These are phyloP conservation scores for Cryptus armator DNA, from an alignment of 2,888 invertebrate species.

Conservation along the genomic window DNA sequence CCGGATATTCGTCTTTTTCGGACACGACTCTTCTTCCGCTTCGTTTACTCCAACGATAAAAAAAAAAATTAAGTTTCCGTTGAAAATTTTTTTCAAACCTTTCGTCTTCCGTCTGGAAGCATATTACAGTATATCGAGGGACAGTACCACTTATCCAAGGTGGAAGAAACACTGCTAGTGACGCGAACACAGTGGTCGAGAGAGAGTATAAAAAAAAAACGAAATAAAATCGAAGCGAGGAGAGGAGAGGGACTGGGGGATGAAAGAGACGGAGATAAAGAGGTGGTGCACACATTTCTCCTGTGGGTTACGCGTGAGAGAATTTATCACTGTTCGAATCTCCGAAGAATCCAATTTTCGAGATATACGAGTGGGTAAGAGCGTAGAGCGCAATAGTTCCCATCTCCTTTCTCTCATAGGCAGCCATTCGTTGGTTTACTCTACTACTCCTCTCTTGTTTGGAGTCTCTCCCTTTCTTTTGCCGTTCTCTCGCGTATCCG, in stretches of 20 bases:
- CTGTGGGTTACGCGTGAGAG: slow-evolving; percentile 70
- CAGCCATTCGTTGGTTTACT: slow-evolving; percentile 30
- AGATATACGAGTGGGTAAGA: slow-evolving; percentile 81
- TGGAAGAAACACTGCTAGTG: background rate
- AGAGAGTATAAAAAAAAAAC: background rate
- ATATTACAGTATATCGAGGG: background rate
- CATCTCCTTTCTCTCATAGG: slow-evolving; percentile 33
- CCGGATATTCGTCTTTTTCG: slow-evolving; percentile 20
- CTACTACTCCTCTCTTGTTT: slow-evolving; percentile 44
- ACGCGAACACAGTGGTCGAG: background rate
- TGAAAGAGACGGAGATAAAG: slow-evolving; percentile 1
- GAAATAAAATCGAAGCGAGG: slow-evolving; percentile 4
- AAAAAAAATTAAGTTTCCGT: background rate
- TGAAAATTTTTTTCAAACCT: background rate
- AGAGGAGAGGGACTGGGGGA: background rate
- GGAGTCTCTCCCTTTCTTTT: slow-evolving; percentile 34
- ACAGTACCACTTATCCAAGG: background rate
- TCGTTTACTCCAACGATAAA: slow-evolving; percentile 3
- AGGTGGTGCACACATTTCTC: slow-evolving; percentile 46
- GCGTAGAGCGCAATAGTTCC: slow-evolving; percentile 55
- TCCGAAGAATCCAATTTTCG: slow-evolving; percentile 82
- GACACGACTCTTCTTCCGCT: background rate
- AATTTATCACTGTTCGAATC: slow-evolving; percentile 82
- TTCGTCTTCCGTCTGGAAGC: background rate
- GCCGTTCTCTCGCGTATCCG: slow-evolving; percentile 40